Evolutionary conservation across 2,888 invertebrate species (phyloP), one percentile per base, ranked within the genome.

Genomic region (Xanthorhoe spadicearia): DNA sequence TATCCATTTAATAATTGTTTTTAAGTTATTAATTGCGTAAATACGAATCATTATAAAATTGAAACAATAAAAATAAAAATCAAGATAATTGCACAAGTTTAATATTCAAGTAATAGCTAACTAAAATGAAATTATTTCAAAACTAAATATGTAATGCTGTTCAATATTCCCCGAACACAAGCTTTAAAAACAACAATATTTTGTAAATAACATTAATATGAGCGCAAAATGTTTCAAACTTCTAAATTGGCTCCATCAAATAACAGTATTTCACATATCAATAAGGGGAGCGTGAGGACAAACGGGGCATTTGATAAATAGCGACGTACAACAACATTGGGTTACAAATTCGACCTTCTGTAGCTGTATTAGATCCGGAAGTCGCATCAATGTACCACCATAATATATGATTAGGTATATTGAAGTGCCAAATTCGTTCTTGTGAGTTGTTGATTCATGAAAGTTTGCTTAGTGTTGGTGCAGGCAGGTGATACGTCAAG

Each of bases 301-400:
- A 64, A 79, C 69, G 79, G 79, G 75, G 77, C 82, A 75, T 76
- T 79, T 86, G 87, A 87, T 83, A 86, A 84, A 89, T 85, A 82
- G 81, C 75, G 52, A 70, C 77, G 79, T 80, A 82, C 79, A 83
- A 82, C 83, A 83, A 84, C 85, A 86, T 85, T 83, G 82, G 80
- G 83, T 81, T 83, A 85, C 86, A 84, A 85, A 83, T 79, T 80
- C 77, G 81, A 79, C 83, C 83, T 79, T 85, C 85, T 84, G 84
- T 84, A 78, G 73, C 69, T 75, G 81, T 80, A 82, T 84, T 84
- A 83, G 75, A 77, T 66, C 71, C 74, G 77, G 78, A 78, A 77
- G 76, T 80, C 72, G 74, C 74, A 74, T 82, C 80, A 82, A 85
- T 84, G 75, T 62, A 43, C 43, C 35, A 51, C 59, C 60, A 49